Base-by-base conservation (phyloP, 92 coral and sea anemone species). In the Hydrozoanthus gracilis region DNA sequence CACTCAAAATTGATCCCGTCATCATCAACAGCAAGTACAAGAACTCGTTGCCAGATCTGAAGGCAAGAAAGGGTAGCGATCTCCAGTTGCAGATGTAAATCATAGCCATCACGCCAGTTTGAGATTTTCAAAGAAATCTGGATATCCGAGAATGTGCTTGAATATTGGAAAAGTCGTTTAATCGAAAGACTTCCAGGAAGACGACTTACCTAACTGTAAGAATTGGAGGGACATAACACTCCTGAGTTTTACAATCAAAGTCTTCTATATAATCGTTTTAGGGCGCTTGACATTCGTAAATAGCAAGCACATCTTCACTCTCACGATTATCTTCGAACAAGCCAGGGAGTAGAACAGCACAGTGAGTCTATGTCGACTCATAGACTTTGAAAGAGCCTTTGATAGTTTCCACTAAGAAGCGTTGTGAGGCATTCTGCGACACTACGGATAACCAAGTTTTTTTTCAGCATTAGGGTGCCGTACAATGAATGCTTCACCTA, bases 101-200 rank as follows among this genome's bases (percentile, higher is more conserved):
- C 4, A 7, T 18, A 35, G 46, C 46, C 73, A 68, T 68, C n/a
- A n/a, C n/a, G n/a, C n/a, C n/a, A n/a, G n/a, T n/a, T n/a, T n/a
- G n/a, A n/a, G n/a, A n/a, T n/a, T n/a, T 60, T 60, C 66, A 14
- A 60, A 11, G 66, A 60, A 78, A 9, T 27, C 66, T 77, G 68
- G 83, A 77, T 77, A 4, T 77, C 68, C 58, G 83, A 18, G 69
- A 54, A 78, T 3, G 20, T 78, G 69, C 67, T 44, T 77, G 83
- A 78, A 78, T 61, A 60, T 60, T 60, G 66, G 66, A 60, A 60
- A 17, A 60, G n/a, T 60, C n/a, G 83, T 44, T 51, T 77, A 48
- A 77, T 77, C 69, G 14, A 48, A 44, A 51, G 47, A 65, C 27
- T 77, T 77, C 17, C 65, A 44, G 51, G 51, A 77, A 51, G 17